Evolutionary conservation across 1,140 invertebrate species (phyloP).

Genomic region (Ceratina australensis): DNA sequence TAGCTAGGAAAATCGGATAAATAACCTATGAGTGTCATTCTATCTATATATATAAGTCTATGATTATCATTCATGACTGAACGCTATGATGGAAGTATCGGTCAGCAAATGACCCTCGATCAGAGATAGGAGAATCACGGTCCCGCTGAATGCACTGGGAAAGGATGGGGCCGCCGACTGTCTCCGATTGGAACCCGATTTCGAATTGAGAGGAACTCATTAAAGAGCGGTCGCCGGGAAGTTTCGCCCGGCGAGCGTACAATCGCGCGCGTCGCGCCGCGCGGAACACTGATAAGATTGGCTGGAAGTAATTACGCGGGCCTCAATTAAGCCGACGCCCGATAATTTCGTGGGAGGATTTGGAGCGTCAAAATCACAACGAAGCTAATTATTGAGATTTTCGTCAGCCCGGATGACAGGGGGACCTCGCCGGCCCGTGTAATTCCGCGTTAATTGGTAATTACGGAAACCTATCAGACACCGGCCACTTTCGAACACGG

Average conservation of each 20-base stretch:
- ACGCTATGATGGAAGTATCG: no score
- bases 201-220: slow-evolving; percentile 32
- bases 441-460: slow-evolving; percentile 71
- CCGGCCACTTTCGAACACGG: slow-evolving; percentile 8
- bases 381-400: slow-evolving; percentile 66
- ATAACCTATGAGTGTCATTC: no score
- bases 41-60: no score
- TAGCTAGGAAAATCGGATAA: no score
- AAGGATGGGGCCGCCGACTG: background rate
- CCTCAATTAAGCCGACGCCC: slow-evolving; percentile 56
- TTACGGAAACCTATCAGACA: slow-evolving; percentile 55
- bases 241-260: slow-evolving; percentile 32
- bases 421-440: slow-evolving; percentile 35
- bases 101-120: background rate
- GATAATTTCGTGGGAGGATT: slow-evolving; percentile 62
- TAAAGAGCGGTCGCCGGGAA: slow-evolving; percentile 5
- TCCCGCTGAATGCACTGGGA: background rate
- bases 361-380: slow-evolving; percentile 49
- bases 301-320: slow-evolving; percentile 58
- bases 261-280: slow-evolving; percentile 2
- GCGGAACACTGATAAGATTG: slow-evolving; percentile 52
- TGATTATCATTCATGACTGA: no score
- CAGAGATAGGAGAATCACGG: no score
- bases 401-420: slow-evolving; percentile 50
- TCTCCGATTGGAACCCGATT: background rate